These are phyloP conservation scores for Drepanosiphum platanoidis DNA, from an alignment of 2,888 invertebrate genomes.

Conservation along the genomic window DNA sequence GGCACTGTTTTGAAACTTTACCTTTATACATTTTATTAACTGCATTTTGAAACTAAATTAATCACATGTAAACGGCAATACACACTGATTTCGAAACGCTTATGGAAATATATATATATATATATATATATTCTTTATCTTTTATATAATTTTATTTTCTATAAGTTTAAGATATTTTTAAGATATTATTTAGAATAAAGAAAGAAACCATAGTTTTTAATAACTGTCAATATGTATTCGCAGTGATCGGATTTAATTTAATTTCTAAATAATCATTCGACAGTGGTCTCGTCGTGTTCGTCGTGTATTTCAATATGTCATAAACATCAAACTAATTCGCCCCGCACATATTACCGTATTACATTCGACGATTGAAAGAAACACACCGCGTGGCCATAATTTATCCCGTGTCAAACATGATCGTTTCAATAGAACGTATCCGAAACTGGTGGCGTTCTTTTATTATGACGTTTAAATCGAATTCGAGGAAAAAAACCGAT, in stretches of 20 bases:
- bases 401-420: background rate
- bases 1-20: no score
- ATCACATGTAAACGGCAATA: no score
- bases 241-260: background rate
- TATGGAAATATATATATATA: no score
- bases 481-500: background rate
- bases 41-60: no score
- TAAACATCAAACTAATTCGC: background rate
- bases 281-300: background rate
- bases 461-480: background rate
- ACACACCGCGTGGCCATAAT: background rate
- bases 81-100: no score
- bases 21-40: no score
- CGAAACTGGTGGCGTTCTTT: background rate
- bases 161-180: no score
- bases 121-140: no score
- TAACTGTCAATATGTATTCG: background rate
- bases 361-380: background rate
- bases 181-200: no score
- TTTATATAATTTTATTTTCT: no score
- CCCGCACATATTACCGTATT: background rate
- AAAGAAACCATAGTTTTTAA: background rate
- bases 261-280: background rate
- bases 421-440: background rate
- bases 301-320: background rate